Conservation (phyloP, 2,113 vertebrate genomes). For the Bos javanicus region DNA sequence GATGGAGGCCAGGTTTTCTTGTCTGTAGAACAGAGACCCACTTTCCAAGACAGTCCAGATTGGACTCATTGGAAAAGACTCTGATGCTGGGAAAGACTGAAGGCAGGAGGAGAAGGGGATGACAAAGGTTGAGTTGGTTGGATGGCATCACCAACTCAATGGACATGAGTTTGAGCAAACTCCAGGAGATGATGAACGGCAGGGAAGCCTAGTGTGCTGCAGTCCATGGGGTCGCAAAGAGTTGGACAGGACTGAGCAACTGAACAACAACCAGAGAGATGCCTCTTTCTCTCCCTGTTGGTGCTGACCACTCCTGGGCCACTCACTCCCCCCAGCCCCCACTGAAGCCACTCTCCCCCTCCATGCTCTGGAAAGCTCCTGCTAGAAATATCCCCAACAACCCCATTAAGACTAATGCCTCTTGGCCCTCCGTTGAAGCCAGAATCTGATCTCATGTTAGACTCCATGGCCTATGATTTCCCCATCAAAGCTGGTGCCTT, state of each 20-base stretch:
- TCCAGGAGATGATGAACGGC: background rate
- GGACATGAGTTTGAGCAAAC: background rate
- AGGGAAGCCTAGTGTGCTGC: background rate
- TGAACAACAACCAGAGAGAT: background rate
- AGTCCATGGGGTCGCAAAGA: background rate
- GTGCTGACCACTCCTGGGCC: background rate
- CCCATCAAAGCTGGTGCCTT: background rate
- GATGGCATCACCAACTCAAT: background rate
- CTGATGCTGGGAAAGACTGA: background rate
- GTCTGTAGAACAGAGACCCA: background rate
- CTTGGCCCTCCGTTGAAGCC: background rate
- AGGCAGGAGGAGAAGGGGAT: background rate
- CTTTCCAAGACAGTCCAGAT: background rate
- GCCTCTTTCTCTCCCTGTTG: background rate
- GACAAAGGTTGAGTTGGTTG: background rate
- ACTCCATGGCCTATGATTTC: background rate
- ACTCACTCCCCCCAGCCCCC: too few relatives aligned
- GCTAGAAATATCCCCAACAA: background rate
- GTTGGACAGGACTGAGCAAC: background rate
- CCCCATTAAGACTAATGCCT: background rate
- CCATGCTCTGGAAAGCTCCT: background rate
- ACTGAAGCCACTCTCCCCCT: background rate
- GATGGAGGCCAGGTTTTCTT: background rate
- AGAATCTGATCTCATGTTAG: constrained; percentile 8
- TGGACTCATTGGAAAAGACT: background rate